Base-by-base conservation (phyloP, 2,113 vertebrate species). In the Apaloderma vittatum region DNA sequence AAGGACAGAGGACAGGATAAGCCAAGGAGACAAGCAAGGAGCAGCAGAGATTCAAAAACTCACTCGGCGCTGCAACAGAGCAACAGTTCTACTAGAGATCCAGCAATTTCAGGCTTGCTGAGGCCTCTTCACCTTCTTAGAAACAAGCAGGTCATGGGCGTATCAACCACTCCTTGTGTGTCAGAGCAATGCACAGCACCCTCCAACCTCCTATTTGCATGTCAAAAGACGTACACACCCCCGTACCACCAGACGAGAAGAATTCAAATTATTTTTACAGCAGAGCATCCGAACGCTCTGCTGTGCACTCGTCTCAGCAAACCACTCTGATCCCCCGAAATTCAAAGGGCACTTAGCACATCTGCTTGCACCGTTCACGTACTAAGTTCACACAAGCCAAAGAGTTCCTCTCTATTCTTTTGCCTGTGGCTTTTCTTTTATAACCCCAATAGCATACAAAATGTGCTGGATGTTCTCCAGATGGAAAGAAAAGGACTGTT, bases 11-110 rank as follows among this genome's bases (percentile, higher is more conserved):
- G 21, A 52, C 15, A 32, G 29, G 0, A 30, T 94, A 27, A 97
- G 92, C 43, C 23, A 49, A 20, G 14, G n/a, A 45, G 13, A 61
- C 3, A 10, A 74, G 78, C 24, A 29, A 88, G 52, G 57, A 92
- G 43, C 49, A 72, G 65, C 46, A 45, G 15, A 21, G 22, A 21
- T 4, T 51, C 15, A 68, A 71, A 43, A 84, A 66, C 27, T 46
- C 86, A 15, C 24, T 27, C 51, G 20, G 3, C 0, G 2, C 3
- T 62, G 52, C 40, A 58, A 20, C 0, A 59, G 3, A 52, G 36
- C 3, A 20, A 40, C 24, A 20, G 29, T 86, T 43, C 63, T 46
- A 16, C 24, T 23, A 11, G 9, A 51, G 20, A 24, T 63, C n/a
- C 73, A 51, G 49, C 26, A 52, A 37, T 16, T 65, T 34, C 52